phyloP scores from a whole-genome alignment of 35 echinoderm and acorn worm species.

The Apostichopus japonicus region DNA sequence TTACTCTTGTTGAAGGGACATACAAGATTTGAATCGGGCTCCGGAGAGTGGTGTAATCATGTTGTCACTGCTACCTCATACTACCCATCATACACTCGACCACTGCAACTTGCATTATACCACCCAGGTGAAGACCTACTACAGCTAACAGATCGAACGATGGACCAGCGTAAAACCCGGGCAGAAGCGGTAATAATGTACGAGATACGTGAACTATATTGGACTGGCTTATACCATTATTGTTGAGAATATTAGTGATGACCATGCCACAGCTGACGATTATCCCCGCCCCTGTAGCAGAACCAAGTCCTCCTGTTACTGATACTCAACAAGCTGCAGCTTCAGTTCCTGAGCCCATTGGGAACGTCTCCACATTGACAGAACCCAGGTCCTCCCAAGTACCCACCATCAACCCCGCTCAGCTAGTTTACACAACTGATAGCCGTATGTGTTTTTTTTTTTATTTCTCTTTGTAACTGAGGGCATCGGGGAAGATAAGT shows the following conservation, averaged over 20 bases:
- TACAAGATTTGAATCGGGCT: not conserved
- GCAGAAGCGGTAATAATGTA: not conserved
- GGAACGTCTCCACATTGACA: not conserved
- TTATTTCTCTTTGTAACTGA: no score
- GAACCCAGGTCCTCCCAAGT: not conserved
- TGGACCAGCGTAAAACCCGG: not conserved
- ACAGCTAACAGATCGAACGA: not conserved
- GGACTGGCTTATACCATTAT: not conserved
- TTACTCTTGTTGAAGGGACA: not conserved
- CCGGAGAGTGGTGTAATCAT: not conserved
- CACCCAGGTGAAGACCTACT: not conserved
- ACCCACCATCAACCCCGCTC: no score
- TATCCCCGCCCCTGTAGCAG: no score
- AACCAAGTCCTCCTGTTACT: not conserved
- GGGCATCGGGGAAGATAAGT: no score
- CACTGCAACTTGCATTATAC: not conserved
- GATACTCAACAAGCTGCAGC: not conserved
- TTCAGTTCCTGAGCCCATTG: not conserved
- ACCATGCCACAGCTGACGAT: not conserved
- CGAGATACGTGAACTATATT: not conserved
- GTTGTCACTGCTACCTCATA: constrained; percentile 11
- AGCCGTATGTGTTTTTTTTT: no score
- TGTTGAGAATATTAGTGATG: not conserved
- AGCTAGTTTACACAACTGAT: no score
- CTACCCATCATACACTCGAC: not conserved